Base-by-base conservation (phyloP, 2,888 invertebrate species). In the Drosophila barbarae region DNA sequence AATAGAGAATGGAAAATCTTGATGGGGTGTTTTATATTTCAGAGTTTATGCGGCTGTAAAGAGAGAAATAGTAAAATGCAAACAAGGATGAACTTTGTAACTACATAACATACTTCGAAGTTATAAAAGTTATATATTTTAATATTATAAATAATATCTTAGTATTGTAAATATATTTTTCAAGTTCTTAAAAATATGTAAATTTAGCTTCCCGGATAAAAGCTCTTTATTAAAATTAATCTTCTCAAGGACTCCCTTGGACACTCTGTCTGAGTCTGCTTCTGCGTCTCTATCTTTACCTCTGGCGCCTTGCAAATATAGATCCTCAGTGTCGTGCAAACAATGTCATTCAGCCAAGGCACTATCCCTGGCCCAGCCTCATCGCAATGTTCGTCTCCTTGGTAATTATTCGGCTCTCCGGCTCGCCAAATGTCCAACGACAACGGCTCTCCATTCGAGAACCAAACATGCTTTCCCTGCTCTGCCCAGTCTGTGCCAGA, bases 401-500 rank as follows among this genome's bases (percentile, higher is more conserved):
- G 7, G 34, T 23, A 35, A 35, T 50, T 50, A 50, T 50, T 50
- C n/a, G 50, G 50, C 8, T 50, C 50, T 35, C 50, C 50, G 4
- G n/a, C 35, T 8, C 15, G 4, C 50, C 50, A 50, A 15, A 50
- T 50, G 34, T 50, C 23, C 35, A 35, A 26, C 7, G n/a, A 23
- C 35, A 35, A 1, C 1, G 49, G 34, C 12, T 50, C 21, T 50
- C 49, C 49, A 35, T 21, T 50, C 7, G 35, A 23, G 12, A 50
- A 50, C 49, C 49, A 50, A 35, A 49, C 47, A 34, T 49, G 47
- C 13, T 32, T 21, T 5, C 34, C 34, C 12, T 35, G 34, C 32
- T 50, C 35, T n/a, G 50, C 50, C 50, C n/a, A 26, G 35, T 50
- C 35, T 15, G 34, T 50, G 50, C 50, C 50, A n/a, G 51, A n/a